These are phyloP conservation scores for Lithobius niger DNA, from an alignment of 1,140 invertebrate genomes.

Conservation along the genomic window DNA sequence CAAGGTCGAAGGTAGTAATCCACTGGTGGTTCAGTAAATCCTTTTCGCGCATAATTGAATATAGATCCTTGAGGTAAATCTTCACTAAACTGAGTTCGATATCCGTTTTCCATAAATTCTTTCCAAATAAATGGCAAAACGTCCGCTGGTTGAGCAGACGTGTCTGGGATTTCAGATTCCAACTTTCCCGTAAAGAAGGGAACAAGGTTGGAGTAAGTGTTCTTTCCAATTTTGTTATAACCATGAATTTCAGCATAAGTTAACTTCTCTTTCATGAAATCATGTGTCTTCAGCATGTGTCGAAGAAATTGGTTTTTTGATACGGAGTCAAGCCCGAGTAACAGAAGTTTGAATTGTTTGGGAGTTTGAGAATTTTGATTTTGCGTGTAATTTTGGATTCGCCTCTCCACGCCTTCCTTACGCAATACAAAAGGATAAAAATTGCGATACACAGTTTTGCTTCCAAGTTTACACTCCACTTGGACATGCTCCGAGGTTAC, in stretches of 20 bases:
- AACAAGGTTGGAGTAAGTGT: too few species aligned
- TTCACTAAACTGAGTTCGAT: constrained; percentile 36
- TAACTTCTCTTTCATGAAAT: constrained; percentile 29
- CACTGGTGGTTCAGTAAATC: constrained; percentile 33
- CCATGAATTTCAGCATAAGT: constrained; percentile 18
- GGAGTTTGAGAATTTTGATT: too few species aligned
- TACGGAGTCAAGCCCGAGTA: constrained; percentile 45
- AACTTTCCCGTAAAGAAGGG: too few species aligned
- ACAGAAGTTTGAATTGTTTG: constrained; percentile 28
- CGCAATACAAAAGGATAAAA: too few species aligned
- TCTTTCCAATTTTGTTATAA: too few species aligned
- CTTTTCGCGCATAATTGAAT: constrained; percentile 35
- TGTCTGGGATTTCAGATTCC: constrained; percentile 25
- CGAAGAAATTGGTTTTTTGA: constrained; percentile 42
- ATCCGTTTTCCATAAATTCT: constrained; percentile 31
- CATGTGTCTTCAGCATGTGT: constrained; percentile 38
- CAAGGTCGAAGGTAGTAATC: too few species aligned
- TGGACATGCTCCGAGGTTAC: too few species aligned
- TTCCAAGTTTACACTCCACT: too few species aligned
- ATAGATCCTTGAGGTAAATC: constrained; percentile 36
- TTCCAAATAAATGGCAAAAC: constrained; percentile 38
- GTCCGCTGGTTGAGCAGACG: constrained; percentile 26
- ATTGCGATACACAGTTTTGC: too few species aligned
- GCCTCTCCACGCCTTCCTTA: too few species aligned
- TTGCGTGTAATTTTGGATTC: too few species aligned